Evolutionary conservation across 2,797 vertebrate species (phyloP), one percentile per base, ranked within the genome.

Genomic region (Arnoldichthys spilopterus): DNA sequence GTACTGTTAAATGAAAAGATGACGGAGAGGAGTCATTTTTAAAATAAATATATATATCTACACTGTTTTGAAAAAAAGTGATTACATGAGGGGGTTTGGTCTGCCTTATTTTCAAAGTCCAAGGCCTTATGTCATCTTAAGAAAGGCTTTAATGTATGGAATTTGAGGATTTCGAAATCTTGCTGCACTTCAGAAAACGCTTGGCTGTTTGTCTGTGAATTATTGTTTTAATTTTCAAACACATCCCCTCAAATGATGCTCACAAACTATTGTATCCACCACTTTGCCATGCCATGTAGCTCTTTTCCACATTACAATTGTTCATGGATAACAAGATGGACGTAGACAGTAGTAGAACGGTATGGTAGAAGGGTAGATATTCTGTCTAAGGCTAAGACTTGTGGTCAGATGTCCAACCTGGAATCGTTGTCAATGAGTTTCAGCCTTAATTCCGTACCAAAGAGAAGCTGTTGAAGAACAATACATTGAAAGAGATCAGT

Each of bases 371-470:
- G 81, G 70, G 63, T 77, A 59, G 26, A 76, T 77, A 69, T 71
- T 51, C 58, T 54, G 62, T 70, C 51, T 30, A 77, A 66, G 74
- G 78, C 72, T 61, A 43, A 26, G 53, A 80, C 89, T 88, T 77
- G 88, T 87, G 87, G 88, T 89, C 80, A 83, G 85, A 86, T 81
- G 45, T 72, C 73, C 81, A 87, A 86, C 77, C 58, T 82, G 20
- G 74, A 82, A 77, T 85, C 78, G 73, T 74, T 72, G 77, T 86
- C 85, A 89, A 85, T 85, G 86, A 87, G 80, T 88, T 85, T 87
- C 87, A 87, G 91, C 90, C 92, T 93, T 91, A 92, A 89, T 86
- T 93, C 91, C 92, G 91, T 91, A 91, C 93, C 93, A 93, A 94
- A 94, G 93, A 93, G 83, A 84, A 90, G 87, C 87, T 87, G 85